These are phyloP conservation scores for Harmothoe impar DNA, from an alignment of 2,888 invertebrate genomes.

Conservation along the genomic window DNA sequence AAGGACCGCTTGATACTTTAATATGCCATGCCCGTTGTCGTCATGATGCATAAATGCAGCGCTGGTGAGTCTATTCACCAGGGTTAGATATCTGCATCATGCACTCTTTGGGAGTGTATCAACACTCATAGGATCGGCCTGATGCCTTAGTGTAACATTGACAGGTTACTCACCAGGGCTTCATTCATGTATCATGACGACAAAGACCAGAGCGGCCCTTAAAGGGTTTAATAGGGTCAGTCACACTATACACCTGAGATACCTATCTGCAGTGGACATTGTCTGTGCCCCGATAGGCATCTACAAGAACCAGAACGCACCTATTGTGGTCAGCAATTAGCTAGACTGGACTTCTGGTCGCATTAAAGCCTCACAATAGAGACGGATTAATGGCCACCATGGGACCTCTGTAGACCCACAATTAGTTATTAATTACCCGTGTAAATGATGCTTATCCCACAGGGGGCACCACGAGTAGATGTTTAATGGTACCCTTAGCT, in stretches of 20 bases:
- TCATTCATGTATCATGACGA: not conserved
- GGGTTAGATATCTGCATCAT: no score
- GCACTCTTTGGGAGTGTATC: no score
- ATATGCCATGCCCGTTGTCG: no score
- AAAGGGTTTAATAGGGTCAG: not conserved
- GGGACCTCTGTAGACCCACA: not conserved
- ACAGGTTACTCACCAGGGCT: not conserved
- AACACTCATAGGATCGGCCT: no score
- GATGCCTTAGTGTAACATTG: no score
- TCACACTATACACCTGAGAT: not conserved
- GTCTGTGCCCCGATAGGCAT: not conserved
- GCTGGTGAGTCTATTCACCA: no score
- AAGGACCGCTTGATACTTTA: no score
- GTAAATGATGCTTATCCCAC: not conserved
- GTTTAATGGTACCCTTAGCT: not conserved
- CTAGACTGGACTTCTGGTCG: not conserved
- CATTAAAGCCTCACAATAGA: not conserved
- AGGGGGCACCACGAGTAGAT: not conserved
- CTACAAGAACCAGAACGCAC: not conserved
- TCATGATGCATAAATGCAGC: no score
- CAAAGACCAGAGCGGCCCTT: not conserved
- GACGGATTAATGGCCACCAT: not conserved
- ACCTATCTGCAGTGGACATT: not conserved
- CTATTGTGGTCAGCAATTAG: not conserved
- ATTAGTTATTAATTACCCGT: constrained; percentile 26